Conservation (phyloP, 2,888 invertebrate genomes). For the Polydrusus tereticollis region DNA sequence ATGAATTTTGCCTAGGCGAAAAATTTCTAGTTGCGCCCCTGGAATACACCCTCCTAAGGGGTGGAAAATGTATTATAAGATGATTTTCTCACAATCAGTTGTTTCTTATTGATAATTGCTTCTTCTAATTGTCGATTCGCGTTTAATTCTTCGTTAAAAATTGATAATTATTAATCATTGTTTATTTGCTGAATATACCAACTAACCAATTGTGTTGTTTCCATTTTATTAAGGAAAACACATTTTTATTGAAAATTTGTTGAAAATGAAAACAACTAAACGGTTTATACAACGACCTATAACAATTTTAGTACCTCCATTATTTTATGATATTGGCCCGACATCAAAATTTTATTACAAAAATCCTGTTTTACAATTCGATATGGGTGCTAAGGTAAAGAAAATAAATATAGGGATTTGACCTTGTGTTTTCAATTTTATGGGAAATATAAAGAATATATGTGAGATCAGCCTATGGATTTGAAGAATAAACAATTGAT, state of each 20-base stretch:
- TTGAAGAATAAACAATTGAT: neutral
- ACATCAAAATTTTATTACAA: conserved; percentile 20
- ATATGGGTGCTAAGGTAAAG: neutral
- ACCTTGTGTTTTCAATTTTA: conserved; percentile 7
- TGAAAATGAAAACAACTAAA: conserved; percentile 25
- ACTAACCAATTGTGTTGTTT: neutral
- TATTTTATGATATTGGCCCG: conserved; percentile 7
- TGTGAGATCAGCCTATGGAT: neutral
- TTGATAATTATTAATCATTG: neutral
- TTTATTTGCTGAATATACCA: neutral
- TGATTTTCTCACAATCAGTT: no score
- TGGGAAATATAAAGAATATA: conserved; percentile 1
- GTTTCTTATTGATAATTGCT: no score
- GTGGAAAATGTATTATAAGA: no score
- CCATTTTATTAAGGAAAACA: conserved; percentile 12
- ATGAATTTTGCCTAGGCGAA: no score
- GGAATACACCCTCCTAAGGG: no score
- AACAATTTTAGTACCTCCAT: conserved; percentile 15
- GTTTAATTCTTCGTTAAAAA: neutral
- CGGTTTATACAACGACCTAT: conserved; percentile 8
- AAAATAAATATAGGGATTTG: conserved; percentile 8
- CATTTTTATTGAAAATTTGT: conserved; percentile 5
- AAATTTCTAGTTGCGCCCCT: no score
- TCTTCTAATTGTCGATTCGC: no score
- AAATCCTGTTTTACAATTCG: conserved; percentile 10